These are phyloP conservation scores for Pomacea canaliculata DNA, from an alignment of 2,888 invertebrate genomes.

Conservation along the genomic window DNA sequence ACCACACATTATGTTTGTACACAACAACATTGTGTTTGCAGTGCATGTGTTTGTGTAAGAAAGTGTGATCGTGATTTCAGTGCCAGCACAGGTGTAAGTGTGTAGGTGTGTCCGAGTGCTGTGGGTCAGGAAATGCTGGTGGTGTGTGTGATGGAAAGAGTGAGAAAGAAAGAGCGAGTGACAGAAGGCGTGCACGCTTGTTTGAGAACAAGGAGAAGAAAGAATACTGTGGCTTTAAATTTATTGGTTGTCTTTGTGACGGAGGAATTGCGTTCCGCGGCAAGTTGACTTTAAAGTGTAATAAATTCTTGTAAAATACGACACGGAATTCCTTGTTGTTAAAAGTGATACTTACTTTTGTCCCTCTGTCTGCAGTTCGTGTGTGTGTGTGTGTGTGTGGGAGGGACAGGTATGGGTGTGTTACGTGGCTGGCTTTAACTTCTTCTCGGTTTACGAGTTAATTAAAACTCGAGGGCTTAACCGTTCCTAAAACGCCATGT, in stretches of 20 bases:
- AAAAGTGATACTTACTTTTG: not conserved
- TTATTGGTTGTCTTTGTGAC: not conserved
- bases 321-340: too few relatives aligned
- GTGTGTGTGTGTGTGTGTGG: not conserved
- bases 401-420: too few relatives aligned
- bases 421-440: too few relatives aligned
- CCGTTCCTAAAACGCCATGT: too few relatives aligned
- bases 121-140: not conserved
- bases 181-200: not conserved
- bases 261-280: not conserved
- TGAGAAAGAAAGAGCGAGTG: not conserved
- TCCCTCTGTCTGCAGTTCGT: slow-evolving; percentile 3
- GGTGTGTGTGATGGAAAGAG: not conserved
- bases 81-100: too few relatives aligned
- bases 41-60: too few relatives aligned
- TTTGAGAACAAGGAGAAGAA: not conserved
- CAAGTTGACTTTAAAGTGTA: not conserved
- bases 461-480: too few relatives aligned
- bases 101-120: too few relatives aligned
- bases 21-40: too few relatives aligned
- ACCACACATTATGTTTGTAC: too few relatives aligned
- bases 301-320: not conserved
- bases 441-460: too few relatives aligned
- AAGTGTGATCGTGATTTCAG: too few relatives aligned
- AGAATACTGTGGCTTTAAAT: not conserved